Percentiles rank a stretch among this genome's conserved stretches.
These are phyloP conservation scores for Tachycineta bicolor DNA, from an alignment of 2,113 vertebrate genomes.

Conservation along the genomic window DNA sequence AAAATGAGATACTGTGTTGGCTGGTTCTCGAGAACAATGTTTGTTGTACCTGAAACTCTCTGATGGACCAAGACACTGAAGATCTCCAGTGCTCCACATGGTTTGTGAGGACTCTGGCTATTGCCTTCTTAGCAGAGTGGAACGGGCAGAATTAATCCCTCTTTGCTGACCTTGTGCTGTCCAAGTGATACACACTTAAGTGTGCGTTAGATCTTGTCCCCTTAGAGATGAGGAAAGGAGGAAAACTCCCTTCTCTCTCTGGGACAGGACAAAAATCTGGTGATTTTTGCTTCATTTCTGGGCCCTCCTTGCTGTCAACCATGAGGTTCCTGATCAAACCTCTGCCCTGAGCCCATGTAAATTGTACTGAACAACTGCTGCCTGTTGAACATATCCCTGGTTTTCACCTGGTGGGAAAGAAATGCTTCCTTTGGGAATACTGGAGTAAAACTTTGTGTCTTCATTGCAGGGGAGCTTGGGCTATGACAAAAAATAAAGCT, in stretches of 20 bases:
- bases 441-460: neutral
- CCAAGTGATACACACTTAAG: accelerated
- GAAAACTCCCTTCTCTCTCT: neutral
- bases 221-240: neutral
- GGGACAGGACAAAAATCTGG: neutral
- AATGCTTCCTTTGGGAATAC: neutral
- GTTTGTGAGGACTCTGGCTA: neutral
- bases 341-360: neutral
- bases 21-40: neutral
- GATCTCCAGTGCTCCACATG: neutral
- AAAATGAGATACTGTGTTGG: neutral
- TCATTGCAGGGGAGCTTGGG: neutral
- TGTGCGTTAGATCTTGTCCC: neutral
- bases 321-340: neutral
- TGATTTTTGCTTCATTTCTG: neutral
- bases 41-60: neutral
- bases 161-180: neutral
- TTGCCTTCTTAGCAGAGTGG: neutral
- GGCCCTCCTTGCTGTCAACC: neutral
- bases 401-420: neutral
- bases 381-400: neutral
- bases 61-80: neutral
- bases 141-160: neutral
- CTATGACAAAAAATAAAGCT: neutral
- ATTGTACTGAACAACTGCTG: neutral